Percentiles rank a stretch among this genome's conserved stretches.
phyloP scores from a whole-genome alignment of 2,888 invertebrate species.

The Zaprionus bogoriensis region DNA sequence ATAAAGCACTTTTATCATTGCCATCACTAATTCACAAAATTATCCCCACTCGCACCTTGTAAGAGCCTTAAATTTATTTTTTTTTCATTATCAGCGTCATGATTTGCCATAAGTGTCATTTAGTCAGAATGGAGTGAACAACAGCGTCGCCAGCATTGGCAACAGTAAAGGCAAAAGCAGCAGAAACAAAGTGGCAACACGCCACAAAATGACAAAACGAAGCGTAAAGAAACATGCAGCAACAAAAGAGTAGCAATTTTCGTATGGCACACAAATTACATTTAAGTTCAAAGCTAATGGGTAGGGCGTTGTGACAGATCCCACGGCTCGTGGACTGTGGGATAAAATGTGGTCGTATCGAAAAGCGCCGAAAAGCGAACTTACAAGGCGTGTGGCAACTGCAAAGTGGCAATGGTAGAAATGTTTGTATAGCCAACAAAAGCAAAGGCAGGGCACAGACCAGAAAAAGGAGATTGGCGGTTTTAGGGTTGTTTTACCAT shows the following conservation, averaged over 20 bases:
- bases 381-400: slow-evolving; percentile 43
- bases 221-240: slow-evolving; percentile 29
- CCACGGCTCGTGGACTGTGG: slow-evolving; percentile 4
- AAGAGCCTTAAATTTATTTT: slow-evolving; percentile 71
- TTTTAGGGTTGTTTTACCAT: slow-evolving; percentile 26
- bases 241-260: slow-evolving; percentile 45
- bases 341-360: slow-evolving; percentile 22
- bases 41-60: slow-evolving; percentile 2
- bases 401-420: slow-evolving; percentile 42
- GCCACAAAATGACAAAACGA: slow-evolving; percentile 66
- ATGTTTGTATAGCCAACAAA: slow-evolving; percentile 66
- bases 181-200: slow-evolving; percentile 58
- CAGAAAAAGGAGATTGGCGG: slow-evolving; percentile 15
- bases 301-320: slow-evolving; percentile 32
- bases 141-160: slow-evolving; percentile 6
- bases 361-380: slow-evolving; percentile 30
- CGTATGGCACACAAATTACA: slow-evolving; percentile 49
- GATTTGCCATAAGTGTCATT: slow-evolving; percentile 60
- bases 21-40: not conserved
- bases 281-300: slow-evolving; percentile 70
- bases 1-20: not conserved
- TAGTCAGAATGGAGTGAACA: slow-evolving; percentile 28
- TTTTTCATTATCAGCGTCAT: slow-evolving; percentile 68
- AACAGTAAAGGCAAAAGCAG: slow-evolving; percentile 3
- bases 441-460: slow-evolving; percentile 36